A percentile compares a stretch with the other conserved stretches of the same genome.
These are phyloP conservation scores for Bellardia bayeri DNA, from an alignment of 2,888 invertebrate genomes.

Conservation along the genomic window DNA sequence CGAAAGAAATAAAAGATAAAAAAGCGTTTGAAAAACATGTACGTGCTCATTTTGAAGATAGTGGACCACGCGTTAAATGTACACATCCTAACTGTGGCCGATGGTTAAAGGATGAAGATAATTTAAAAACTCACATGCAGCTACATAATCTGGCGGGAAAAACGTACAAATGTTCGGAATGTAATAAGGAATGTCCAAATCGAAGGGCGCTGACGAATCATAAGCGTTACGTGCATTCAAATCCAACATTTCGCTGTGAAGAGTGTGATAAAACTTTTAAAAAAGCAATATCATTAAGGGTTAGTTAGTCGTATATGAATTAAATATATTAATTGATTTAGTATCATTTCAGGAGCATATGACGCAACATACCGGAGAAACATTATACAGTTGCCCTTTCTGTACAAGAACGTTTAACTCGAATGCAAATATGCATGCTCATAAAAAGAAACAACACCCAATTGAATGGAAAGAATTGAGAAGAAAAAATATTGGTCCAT, in stretches of 20 bases:
- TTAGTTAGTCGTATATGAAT: conserved; percentile 60
- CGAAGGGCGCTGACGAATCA: conserved; percentile 82
- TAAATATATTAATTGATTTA: neutral
- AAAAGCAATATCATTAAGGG: conserved; percentile 82
- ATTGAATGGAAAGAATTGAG: conserved; percentile 75
- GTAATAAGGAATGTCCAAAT: conserved; percentile 82
- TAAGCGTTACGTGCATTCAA: conserved; percentile 82
- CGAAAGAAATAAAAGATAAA: conserved; percentile 82
- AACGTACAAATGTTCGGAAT: conserved; percentile 78
- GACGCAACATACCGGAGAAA: conserved; percentile 83
- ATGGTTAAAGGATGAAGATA: conserved; percentile 82
- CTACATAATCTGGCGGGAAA: conserved; percentile 79
- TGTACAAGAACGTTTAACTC: conserved; percentile 84
- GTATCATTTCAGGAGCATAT: conserved; percentile 80
- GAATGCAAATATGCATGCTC: conserved; percentile 83
- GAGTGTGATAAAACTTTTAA: conserved; percentile 84
- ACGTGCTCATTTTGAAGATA: conserved; percentile 80
- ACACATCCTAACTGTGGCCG: conserved; percentile 82
- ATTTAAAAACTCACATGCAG: conserved; percentile 81
- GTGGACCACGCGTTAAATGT: conserved; percentile 82
- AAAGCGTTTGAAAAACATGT: conserved; percentile 82
- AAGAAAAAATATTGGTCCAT: conserved; percentile 79
- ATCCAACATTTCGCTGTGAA: conserved; percentile 79
- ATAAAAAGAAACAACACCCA: conserved; percentile 83
- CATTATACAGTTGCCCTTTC: conserved; percentile 82